These are phyloP conservation scores for Anguilla megastoma DNA, from an alignment of 2,797 vertebrate genomes.

Conservation along the genomic window DNA sequence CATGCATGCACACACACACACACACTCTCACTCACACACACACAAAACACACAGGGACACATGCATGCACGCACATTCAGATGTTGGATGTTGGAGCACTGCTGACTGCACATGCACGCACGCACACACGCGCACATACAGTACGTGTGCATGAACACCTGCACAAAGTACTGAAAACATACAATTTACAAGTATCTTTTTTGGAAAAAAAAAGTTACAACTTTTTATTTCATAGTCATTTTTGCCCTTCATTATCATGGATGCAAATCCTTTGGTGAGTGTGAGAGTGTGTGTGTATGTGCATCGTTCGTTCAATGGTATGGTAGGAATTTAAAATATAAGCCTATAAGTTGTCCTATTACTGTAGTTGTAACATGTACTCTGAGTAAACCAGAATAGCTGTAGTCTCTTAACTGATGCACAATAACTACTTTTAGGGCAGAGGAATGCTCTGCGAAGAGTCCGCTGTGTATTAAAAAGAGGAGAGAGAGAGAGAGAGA, in stretches of 20 bases:
- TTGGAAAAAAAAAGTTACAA: too few relatives aligned
- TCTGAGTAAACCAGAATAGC: not conserved
- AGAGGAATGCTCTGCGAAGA: slow-evolving; percentile 3
- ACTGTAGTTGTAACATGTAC: slow-evolving; percentile 7
- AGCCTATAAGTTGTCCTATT: not conserved
- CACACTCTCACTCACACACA: too few relatives aligned
- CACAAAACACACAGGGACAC: too few relatives aligned
- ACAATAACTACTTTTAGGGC: not conserved
- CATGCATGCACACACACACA: too few relatives aligned
- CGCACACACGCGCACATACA: too few relatives aligned
- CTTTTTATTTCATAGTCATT: not conserved
- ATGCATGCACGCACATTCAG: too few relatives aligned
- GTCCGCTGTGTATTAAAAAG: not conserved
- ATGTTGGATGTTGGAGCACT: too few relatives aligned
- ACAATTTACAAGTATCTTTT: too few relatives aligned
- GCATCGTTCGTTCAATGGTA: not conserved
- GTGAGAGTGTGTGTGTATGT: not conserved
- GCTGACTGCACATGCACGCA: too few relatives aligned
- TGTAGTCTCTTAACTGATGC: not conserved
- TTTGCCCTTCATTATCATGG: not conserved
- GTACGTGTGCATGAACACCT: too few relatives aligned
- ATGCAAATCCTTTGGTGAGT: not conserved
- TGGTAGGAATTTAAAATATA: not conserved
- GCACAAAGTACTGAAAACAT: too few relatives aligned
- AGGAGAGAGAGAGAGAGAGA: not conserved